Evolutionary conservation across 1,140 invertebrate species (phyloP), one percentile per base, ranked within the genome.

Genomic region (Heliconius hewitsoni): DNA sequence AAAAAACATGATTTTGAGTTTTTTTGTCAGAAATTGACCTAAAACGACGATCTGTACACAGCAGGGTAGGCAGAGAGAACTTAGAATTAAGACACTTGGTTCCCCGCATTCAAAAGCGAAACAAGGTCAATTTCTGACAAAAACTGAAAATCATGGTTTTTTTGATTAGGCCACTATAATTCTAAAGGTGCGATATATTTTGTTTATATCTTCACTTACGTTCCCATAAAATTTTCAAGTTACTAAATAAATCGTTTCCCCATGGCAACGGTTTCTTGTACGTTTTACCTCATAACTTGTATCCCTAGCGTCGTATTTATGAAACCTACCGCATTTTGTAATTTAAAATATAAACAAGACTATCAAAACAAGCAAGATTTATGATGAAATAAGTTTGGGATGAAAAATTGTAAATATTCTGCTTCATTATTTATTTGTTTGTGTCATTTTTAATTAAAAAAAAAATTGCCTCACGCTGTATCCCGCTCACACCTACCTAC

Each of bases 191-290:
- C 23, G 23, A 23, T 23, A 23, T 23, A 23, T 23, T 23, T 0
- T 23, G 23, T 23, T 23, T 66, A 16, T 27, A 23, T 16, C 23
- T 16, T 66, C 23, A 66, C 23, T 66, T 66, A 30, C 23, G 23
- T 66, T 30, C 0, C 30, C 57, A 66, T 66, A 66, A 66, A 66
- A 66, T 27, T 13, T 66, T 27, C 57, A 66, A 66, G 9, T 30
- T 66, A 66, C 57, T 66, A 66, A 66, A 66, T 66, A 66, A 66
- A 66, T 66, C 55, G 55, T 57, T n/a, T 57, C 19, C 55, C 55
- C 55, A 60, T 27, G 55, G 55, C 55, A 60, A 60, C n/a, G n/a
- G n/a, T 0, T 60, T 60, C n/a, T 23, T 60, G 57, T 60, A 60
- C 57, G 57, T 60, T 27, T 60, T 60, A 23, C 57, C 23, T 13